A percentile compares a stretch with the other conserved stretches of the same genome.
Conservation (phyloP, 1,140 invertebrate genomes). For the Bombus ignitus region DNA sequence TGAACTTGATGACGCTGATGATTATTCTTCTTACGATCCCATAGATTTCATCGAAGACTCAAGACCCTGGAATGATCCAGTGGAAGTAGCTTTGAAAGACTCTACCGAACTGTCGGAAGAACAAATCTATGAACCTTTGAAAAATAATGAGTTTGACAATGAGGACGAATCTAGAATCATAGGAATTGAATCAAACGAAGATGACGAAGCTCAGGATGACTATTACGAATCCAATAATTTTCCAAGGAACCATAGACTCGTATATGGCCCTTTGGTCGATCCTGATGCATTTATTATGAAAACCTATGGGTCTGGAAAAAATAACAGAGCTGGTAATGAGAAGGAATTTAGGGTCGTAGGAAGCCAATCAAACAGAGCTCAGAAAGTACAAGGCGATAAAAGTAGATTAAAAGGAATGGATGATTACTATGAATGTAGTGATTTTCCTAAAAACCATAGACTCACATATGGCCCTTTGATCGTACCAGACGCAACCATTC, state of each 20-base stretch:
- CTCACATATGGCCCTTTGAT: background rate
- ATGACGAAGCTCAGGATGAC: background rate
- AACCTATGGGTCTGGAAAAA: background rate
- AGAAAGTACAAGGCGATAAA: background rate
- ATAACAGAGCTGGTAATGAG: background rate
- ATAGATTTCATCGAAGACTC: constrained; percentile 55
- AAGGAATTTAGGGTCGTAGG: background rate
- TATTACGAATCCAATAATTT: background rate
- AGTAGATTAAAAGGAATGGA: background rate
- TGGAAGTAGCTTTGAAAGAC: constrained; percentile 8
- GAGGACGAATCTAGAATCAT: background rate
- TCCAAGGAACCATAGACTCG: background rate
- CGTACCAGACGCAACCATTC: background rate
- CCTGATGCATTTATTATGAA: constrained; percentile 13
- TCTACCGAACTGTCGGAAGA: constrained; percentile 60
- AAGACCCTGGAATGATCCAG: background rate
- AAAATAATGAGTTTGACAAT: background rate
- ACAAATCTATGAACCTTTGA: background rate
- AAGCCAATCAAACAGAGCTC: too few relatives aligned
- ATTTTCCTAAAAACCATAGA: background rate
- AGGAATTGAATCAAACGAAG: background rate
- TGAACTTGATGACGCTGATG: background rate
- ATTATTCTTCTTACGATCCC: constrained; percentile 28
- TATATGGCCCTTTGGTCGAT: background rate
- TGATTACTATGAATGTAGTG: background rate